phyloP scores from a whole-genome alignment of 2,888 invertebrate genomes.

The Antheraea yamamai region DNA sequence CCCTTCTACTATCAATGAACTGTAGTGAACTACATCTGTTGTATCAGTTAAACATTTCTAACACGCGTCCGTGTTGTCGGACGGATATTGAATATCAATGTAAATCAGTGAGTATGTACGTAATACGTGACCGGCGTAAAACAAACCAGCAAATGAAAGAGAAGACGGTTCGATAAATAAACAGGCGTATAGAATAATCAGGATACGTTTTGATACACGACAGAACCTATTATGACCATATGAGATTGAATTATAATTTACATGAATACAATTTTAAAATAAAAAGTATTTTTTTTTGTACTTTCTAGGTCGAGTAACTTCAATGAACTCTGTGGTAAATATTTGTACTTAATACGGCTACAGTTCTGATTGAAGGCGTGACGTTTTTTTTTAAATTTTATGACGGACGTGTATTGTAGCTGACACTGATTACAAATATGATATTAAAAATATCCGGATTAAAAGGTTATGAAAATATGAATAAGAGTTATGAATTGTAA shows the following conservation, averaged over 20 bases:
- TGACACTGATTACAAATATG: too few species aligned
- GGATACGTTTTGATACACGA: background rate
- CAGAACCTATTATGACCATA: background rate
- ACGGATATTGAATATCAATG: background rate
- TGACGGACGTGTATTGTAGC: too few species aligned
- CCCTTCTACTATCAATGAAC: background rate
- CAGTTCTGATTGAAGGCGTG: too few species aligned
- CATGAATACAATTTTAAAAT: background rate
- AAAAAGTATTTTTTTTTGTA: too few species aligned
- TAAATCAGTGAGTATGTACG: background rate
- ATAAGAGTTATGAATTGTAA: too few species aligned
- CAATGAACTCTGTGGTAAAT: background rate
- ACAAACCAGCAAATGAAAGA: background rate
- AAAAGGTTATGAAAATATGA: too few species aligned
- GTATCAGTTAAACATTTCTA: background rate
- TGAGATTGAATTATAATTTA: background rate
- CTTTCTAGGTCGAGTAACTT: background rate
- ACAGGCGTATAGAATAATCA: background rate
- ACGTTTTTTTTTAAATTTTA: too few species aligned
- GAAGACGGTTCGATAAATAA: background rate
- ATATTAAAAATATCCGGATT: too few species aligned
- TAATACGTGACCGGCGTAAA: conserved; percentile 8
- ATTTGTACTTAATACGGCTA: background rate
- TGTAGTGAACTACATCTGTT: background rate
- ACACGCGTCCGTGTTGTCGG: background rate